Base-by-base conservation (phyloP, 2,797 vertebrate genomes). In the Argya squamiceps region DNA sequence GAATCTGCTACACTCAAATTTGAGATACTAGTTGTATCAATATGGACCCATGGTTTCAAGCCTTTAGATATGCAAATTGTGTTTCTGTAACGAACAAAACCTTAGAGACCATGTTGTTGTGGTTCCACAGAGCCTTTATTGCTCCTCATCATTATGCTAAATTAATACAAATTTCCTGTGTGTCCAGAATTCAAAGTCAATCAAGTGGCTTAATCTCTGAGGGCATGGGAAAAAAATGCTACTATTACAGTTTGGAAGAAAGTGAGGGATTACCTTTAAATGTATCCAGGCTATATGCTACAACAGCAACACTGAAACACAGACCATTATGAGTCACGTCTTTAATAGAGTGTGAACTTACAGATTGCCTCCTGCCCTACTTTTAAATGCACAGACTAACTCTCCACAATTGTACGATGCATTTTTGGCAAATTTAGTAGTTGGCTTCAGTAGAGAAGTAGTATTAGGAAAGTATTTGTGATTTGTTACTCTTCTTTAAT, bases 121-220 rank as follows among this genome's bases (percentile, higher is more conserved):
- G 93, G 94, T 93, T 97, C 93, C 88, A 88, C 39, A 74, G 94
- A 92, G 88, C 92, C 81, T 93, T 96, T 97, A 75, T 95, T 96
- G 89, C 69, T 84, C 96, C 92, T 97, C 97, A 96, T 96, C 95
- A 92, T 97, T 91, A 71, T 97, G 95, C 95, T 97, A 97, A 98
- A 96, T 97, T 90, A 97, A 92, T 96, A 97, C 92, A 97, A 96
- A 96, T 97, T 98, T 98, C 93, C 92, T 97, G 73, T 97, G 96
- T 96, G 95, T 97, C 96, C 95, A 43, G 95, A 97, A 97, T 96
- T 97, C 93, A 95, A 94, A 95, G 96, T 96, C 95, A 96, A 94
- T 97, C 94, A 96, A 96, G 86, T 94, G 92, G 79, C 95, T 92
- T 95, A 96, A 93, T 96, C 96, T 96, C 96, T 82, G 74, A 92